phyloP scores from a whole-genome alignment of 2,797 vertebrate species.

The Hydrophis major region DNA sequence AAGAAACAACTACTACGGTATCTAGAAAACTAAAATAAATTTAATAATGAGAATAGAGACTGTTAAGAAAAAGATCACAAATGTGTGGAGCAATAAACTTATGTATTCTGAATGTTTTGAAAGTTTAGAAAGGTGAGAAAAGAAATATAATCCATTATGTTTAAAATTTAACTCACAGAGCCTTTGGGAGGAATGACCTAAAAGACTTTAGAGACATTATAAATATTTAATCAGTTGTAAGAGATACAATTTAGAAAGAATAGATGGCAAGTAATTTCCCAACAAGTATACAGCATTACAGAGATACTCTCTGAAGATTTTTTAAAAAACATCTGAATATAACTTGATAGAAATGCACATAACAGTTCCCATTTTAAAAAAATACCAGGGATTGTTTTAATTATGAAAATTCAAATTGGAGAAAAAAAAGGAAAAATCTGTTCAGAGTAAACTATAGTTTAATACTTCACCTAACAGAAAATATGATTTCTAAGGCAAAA shows the following conservation, averaged over 20 bases:
- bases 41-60: neutral
- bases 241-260: constrained; percentile 10
- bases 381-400: neutral
- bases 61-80: neutral
- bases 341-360: neutral
- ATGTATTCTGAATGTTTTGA: neutral
- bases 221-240: constrained; percentile 32
- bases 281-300: neutral
- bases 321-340: neutral
- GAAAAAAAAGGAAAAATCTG: neutral
- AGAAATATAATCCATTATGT: constrained; percentile 5
- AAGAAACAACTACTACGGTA: neutral
- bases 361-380: constrained; percentile 5
- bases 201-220: constrained; percentile 26
- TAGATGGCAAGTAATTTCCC: constrained; percentile 7
- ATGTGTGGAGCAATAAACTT: neutral
- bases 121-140: constrained; percentile 14
- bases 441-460: neutral
- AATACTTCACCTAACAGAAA: neutral
- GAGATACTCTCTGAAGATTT: neutral
- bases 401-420: neutral
- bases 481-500: neutral
- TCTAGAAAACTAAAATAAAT: neutral
- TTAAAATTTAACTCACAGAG: constrained; percentile 17
- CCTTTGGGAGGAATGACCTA: constrained; percentile 8